A percentile compares a stretch with the other conserved stretches of the same genome.
Evolutionary conservation across 2,797 vertebrate species (phyloP).

Genomic region (Pseudochaenichthys georgianus): DNA sequence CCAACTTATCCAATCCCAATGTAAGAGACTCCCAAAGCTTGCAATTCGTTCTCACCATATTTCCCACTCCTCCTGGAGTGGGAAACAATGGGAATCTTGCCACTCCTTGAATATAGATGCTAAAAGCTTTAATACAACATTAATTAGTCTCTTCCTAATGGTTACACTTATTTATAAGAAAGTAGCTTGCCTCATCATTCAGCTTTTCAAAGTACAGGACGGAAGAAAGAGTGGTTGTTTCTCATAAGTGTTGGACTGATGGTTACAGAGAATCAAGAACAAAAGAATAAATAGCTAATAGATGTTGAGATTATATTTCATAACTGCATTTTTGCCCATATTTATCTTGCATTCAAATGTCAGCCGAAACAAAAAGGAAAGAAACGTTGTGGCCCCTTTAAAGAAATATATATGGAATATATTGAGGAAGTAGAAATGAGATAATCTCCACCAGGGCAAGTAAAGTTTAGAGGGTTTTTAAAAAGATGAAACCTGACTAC

Average conservation of each 20-base stretch:
- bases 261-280: conserved; percentile 21
- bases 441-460: conserved; percentile 53
- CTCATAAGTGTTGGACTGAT: conserved; percentile 35
- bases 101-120: conserved; percentile 27
- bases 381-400: conserved; percentile 32
- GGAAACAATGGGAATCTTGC: conserved; percentile 50
- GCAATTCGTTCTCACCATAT: conserved; percentile 31
- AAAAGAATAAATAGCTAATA: neutral
- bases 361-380: conserved; percentile 26
- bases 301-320: conserved; percentile 17
- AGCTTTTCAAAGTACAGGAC: conserved; percentile 51
- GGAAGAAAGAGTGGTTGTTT: conserved; percentile 24
- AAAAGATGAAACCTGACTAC: conserved; percentile 37
- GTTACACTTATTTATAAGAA: conserved; percentile 35
- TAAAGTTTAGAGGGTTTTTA: conserved; percentile 47
- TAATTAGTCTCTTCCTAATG: conserved; percentile 43
- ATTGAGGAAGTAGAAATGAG: conserved; percentile 60
- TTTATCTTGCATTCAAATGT: conserved; percentile 25
- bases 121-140: conserved; percentile 29
- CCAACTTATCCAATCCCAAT: conserved; percentile 75
- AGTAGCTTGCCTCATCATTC: conserved; percentile 48
- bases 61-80: conserved; percentile 25
- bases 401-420: conserved; percentile 34
- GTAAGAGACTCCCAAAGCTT: conserved; percentile 48
- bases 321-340: conserved; percentile 3